Evolutionary conservation across 2,797 vertebrate species (phyloP), one percentile per base, ranked within the genome.

Genomic region (Choloepus didactylus): DNA sequence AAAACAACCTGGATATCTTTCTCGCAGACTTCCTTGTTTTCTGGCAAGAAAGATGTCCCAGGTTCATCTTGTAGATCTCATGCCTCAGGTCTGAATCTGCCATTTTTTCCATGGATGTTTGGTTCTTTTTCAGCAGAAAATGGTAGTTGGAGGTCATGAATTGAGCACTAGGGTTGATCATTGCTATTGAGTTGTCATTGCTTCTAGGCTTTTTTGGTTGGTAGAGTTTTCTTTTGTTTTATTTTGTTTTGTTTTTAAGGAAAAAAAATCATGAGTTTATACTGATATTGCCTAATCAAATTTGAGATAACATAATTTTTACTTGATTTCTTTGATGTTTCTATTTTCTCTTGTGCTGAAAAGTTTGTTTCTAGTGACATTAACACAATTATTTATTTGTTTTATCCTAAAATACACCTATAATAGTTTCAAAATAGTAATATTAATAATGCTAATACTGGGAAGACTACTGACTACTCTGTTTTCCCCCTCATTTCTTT

Each of bases 211-310:
- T 56, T 91, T 91, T 62, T 84, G 66, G 66, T 60, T 91, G 49
- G 67, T 16, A 49, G 44, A 66, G 5, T 0, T 59, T 66, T 86
- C 14, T 62, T 16, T 62, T 62, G 14, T 62, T 81, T 54, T 56
- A 5, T 29, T 90, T 35, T 44, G 3, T 44, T 44, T 44, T 44
- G 41, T 44, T n/a, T 73, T 31, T 46, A 79, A 73, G 38, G 16
- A 46, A 69, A 90, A 72, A 94, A 77, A 62, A 49, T 51, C 19
- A 6, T 31, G 95, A 72, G 46, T 56, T 75, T 29, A n/a, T 41
- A 70, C 38, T 83, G 49, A 49, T 49, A 69, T 91, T 93, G 80
- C 54, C 31, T 75, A 85, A 75, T 84, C 44, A 84, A 91, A 85
- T 62, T 93, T 84, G 75, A 91, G 51, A 67, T 85, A 35, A 60